Conservation (phyloP, 2,113 vertebrate genomes). For the Cynoglossus semilaevis region DNA sequence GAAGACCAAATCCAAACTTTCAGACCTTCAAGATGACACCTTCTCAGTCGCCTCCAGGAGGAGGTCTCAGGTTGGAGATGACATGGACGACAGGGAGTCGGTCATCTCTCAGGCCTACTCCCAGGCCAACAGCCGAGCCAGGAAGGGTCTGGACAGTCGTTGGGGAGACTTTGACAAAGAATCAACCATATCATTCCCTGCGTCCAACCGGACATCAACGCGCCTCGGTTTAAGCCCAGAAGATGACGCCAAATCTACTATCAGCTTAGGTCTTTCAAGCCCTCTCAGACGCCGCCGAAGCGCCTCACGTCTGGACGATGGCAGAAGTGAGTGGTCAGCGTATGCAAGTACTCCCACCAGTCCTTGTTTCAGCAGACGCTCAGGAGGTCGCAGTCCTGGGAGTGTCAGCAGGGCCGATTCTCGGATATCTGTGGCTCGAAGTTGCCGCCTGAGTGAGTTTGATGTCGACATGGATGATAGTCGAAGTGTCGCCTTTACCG, state of each 20-base stretch:
- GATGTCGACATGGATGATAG: constrained; percentile 76
- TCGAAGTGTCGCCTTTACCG: constrained; percentile 74
- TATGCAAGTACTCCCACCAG: constrained; percentile 64
- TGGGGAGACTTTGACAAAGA: constrained; percentile 83
- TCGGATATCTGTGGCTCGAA: constrained; percentile 77
- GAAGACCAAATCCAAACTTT: constrained; percentile 59
- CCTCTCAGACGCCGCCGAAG: constrained; percentile 72
- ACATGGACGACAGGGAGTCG: constrained; percentile 69
- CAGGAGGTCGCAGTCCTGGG: constrained; percentile 70
- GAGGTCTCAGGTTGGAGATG: constrained; percentile 61
- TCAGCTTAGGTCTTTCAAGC: constrained; percentile 80
- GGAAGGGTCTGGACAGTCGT: constrained; percentile 82
- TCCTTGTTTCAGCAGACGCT: constrained; percentile 68
- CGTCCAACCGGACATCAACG: constrained; percentile 79
- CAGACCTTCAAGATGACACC: constrained; percentile 58
- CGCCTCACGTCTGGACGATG: constrained; percentile 70
- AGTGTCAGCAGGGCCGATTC: constrained; percentile 78
- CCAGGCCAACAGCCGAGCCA: constrained; percentile 71
- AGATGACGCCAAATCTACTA: constrained; percentile 75
- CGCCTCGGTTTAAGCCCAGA: constrained; percentile 74
- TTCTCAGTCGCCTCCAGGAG: constrained; percentile 65
- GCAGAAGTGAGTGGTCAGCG: constrained; percentile 33
- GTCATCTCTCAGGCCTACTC: constrained; percentile 82
- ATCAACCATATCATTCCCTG: constrained; percentile 70
- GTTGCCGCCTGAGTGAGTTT: constrained; percentile 81